Conservation (phyloP, 2,888 invertebrate genomes). For the Ophonus ardosiacus region DNA sequence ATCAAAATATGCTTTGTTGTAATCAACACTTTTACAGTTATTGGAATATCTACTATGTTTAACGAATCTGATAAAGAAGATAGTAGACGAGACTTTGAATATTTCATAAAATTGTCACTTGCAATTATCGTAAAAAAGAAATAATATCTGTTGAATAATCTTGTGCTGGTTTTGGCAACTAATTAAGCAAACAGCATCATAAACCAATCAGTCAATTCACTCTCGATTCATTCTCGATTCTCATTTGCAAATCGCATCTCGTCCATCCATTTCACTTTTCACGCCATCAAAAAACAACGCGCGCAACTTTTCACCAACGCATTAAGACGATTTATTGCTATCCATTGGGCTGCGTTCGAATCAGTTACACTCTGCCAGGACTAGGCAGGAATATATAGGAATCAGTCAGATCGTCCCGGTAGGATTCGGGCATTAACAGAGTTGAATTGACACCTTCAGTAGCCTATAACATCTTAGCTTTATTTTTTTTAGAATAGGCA, state of each 20-base stretch:
- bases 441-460: no score
- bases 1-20: no score
- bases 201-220: constrained; percentile 25
- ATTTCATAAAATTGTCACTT: no score
- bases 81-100: no score
- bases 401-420: neutral
- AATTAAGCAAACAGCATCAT: constrained; percentile 11
- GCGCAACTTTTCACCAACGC: constrained; percentile 52
- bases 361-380: constrained; percentile 27
- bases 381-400: neutral
- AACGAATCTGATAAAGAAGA: no score
- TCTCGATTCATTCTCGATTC: constrained; percentile 14
- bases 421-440: neutral
- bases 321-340: constrained; percentile 58
- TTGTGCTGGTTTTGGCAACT: neutral
- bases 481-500: no score
- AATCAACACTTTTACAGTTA: no score
- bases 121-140: neutral
- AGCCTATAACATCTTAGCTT: no score
- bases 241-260: constrained; percentile 39
- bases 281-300: constrained; percentile 44
- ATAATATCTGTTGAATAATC: neutral
- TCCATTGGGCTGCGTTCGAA: constrained; percentile 32
- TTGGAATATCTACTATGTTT: no score
- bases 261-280: constrained; percentile 58